Base-by-base conservation (phyloP, 2,888 invertebrate species). In the Drosophila pseudotalamancana region DNA sequence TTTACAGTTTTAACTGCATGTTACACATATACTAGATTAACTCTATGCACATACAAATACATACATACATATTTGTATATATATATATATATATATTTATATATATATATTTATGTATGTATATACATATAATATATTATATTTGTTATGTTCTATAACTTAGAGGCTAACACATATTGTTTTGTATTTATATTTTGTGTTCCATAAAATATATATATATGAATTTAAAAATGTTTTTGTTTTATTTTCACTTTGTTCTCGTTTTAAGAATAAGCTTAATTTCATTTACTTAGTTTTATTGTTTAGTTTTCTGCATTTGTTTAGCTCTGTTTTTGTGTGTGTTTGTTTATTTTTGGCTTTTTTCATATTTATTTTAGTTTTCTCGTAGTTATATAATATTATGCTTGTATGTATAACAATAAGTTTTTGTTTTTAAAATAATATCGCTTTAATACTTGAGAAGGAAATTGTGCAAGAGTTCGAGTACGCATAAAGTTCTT, bases 391-490 rank as follows among this genome's bases (percentile, higher is more conserved):
- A 49, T 53, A 49, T 70, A 66, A 59, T 78, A 81, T 71, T 73
- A 78, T 81, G 73, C 70, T 69, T 74, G 56, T 77, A 67, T 71
- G 71, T 67, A 63, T 80, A 81, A 83, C 72, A 81, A 80, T 81
- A 83, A 69, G 54, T 74, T 83, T 71, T 57, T 82, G 77, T 72
- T 57, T 82, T 80, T 72, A 74, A 84, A 83, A 83, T 83, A 84
- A 84, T 84, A 84, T 84, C 83, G 85, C 80, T 83, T 85, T 84
- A 84, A 84, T 84, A 84, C 83, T 84, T 84, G 80, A 83, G 80
- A 85, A 85, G 85, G 82, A 85, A 85, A 70, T 78, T 84, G 84
- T 82, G 82, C 84, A 84, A 81, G 56, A 75, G 60, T 75, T 67
- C 55, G 57, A 79, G 72, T 79, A 72, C 72, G 75, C 64, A 49